Evolutionary conservation across 2,113 vertebrate species (phyloP).

Genomic region (Phrynosoma platyrhinos): DNA sequence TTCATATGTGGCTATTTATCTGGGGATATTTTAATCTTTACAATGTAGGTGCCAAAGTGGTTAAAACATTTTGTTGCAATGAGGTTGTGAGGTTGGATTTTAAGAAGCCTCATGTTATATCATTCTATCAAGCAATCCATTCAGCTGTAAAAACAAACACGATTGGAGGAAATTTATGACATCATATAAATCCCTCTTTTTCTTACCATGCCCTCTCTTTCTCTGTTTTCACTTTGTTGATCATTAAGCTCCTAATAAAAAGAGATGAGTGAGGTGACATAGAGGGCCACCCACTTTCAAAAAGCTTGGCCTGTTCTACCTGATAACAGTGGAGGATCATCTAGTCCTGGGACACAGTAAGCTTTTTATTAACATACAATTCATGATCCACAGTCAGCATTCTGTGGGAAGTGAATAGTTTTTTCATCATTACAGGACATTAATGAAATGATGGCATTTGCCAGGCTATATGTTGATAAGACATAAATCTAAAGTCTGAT

Average conservation of each 20-base stretch:
- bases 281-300: no score
- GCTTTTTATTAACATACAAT: neutral
- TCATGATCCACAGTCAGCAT: neutral
- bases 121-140: neutral
- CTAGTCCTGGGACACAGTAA: neutral
- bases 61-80: neutral
- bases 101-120: neutral
- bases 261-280: no score
- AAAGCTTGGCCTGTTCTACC: neutral
- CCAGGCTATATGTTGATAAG: neutral
- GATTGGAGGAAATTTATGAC: no score
- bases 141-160: neutral
- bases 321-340: neutral
- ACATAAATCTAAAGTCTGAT: neutral
- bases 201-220: no score
- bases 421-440: neutral
- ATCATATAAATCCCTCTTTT: no score
- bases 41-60: neutral
- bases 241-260: neutral
- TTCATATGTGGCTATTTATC: constrained; percentile 22
- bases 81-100: neutral
- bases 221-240: neutral
- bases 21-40: constrained; percentile 1
- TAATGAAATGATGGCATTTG: neutral
- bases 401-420: neutral